Base-by-base conservation (phyloP, 2,888 invertebrate species). In the Hypolimnas misippus region DNA sequence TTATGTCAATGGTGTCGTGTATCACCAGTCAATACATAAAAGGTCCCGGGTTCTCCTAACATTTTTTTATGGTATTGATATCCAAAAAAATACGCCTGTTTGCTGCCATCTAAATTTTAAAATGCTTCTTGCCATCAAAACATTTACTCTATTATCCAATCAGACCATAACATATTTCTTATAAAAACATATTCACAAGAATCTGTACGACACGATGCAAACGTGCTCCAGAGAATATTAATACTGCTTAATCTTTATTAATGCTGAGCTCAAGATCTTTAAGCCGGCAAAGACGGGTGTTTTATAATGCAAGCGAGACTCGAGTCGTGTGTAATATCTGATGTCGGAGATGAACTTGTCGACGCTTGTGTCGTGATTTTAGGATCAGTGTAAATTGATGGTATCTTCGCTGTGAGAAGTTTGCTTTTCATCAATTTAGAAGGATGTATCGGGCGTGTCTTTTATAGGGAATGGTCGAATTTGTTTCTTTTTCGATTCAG, bases 171-270 rank as follows among this genome's bases (percentile, higher is more conserved):
- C n/a, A n/a, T n/a, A n/a, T n/a, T n/a, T n/a, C n/a, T n/a, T n/a
- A n/a, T n/a, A n/a, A n/a, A n/a, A n/a, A n/a, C n/a, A n/a, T n/a
- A n/a, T n/a, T n/a, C n/a, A n/a, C 33, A 53, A n/a, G 6, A 29
- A 16, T 54, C 40, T 2, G 1, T 54, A 0, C 38, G 16, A 54
- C 3, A 29, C 16, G 8, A 42, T 60, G 33, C 33, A 53, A 60
- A 60, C 59, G 8, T 14, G n/a, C 29, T 49, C 44, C 38, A 3
- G 49, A 38, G 60, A 63, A 65, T 67, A 65, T 67, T 67, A 63
- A 65, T 57, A 65, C 62, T 29, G 52, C 35, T 57, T 67, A 63
- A 67, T 67, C 67, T 65, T 65, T 67, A 65, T 67, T 67, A 67
- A 67, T 63, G 50, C 60, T 44, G 35, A 42, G 53, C 55, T 58